phyloP scores from a whole-genome alignment of 2,797 vertebrate genomes.

The Diceros bicornis region DNA sequence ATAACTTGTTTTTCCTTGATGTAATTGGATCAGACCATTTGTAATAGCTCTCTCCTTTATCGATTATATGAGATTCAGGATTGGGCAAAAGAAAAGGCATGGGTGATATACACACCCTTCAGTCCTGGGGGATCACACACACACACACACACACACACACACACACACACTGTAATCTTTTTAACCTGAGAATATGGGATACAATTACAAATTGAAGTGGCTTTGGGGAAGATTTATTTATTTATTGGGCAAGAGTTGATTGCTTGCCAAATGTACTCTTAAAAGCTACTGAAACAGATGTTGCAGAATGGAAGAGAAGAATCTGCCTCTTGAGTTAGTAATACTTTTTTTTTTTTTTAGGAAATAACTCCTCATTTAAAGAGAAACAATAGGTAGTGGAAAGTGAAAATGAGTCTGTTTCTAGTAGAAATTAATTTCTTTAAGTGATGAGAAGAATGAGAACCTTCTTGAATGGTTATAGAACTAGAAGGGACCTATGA shows the following conservation, averaged over 20 bases:
- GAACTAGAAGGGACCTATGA: not conserved
- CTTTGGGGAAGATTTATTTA: not conserved
- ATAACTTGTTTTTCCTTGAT: not conserved
- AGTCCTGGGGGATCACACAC: not conserved
- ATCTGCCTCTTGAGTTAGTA: constrained; percentile 29
- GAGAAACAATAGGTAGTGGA: not conserved
- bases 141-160: not conserved
- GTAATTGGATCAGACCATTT: not conserved
- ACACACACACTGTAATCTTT: not conserved
- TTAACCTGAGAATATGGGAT: not conserved
- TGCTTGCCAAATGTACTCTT: constrained; percentile 36
- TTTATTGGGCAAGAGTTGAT: not conserved
- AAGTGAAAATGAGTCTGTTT: constrained; percentile 53
- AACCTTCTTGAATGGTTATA: not conserved
- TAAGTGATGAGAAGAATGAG: not conserved
- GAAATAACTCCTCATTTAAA: constrained; percentile 34
- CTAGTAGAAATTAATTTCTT: constrained; percentile 34
- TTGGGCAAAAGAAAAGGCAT: not conserved
- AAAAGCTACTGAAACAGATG: not conserved
- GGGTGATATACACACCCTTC: not conserved
- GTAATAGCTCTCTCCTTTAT: not conserved
- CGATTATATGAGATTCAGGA: not conserved
- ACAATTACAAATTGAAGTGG: not conserved
- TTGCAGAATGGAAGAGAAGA: not conserved
- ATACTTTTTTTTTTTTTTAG: not conserved